A percentile compares a stretch with the other conserved stretches of the same genome.
Conservation (phyloP, 2,888 invertebrate species). For the Neoscelio sp. region DNA sequence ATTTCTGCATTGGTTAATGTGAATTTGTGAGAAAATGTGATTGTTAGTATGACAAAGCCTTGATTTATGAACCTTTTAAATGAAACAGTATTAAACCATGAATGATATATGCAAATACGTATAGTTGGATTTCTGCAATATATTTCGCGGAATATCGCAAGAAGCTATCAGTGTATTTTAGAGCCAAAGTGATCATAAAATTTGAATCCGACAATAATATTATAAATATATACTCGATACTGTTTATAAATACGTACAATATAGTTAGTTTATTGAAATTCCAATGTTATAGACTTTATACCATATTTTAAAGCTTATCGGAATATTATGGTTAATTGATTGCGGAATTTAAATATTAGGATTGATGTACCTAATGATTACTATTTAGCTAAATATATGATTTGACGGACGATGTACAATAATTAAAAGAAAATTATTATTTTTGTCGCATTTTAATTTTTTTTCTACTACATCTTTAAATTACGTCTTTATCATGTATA, state of each 20-base stretch:
- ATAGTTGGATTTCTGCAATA: slow-evolving; percentile 12
- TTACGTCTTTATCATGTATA: too few species aligned
- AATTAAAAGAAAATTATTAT: too few species aligned
- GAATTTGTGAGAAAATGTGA: slow-evolving; percentile 19
- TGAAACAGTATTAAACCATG: slow-evolving; percentile 29
- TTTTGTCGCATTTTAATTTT: too few species aligned
- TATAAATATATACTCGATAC: slow-evolving; percentile 27
- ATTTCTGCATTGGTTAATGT: not conserved
- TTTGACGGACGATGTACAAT: too few species aligned
- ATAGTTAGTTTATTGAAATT: slow-evolving; percentile 25
- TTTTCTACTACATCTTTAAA: too few species aligned
- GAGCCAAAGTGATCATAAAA: slow-evolving; percentile 31
- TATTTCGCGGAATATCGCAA: slow-evolving; percentile 30
- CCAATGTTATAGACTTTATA: not conserved
- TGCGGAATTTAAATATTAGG: too few species aligned
- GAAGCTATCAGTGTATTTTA: slow-evolving; percentile 26
- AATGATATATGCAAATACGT: slow-evolving; percentile 4
- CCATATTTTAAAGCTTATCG: not conserved
- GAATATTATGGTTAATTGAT: not conserved
- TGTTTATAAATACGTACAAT: slow-evolving; percentile 11
- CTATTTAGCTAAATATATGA: too few species aligned
- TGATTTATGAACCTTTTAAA: slow-evolving; percentile 32
- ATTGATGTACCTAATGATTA: too few species aligned
- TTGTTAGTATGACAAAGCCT: slow-evolving; percentile 32
- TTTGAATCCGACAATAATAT: slow-evolving; percentile 36